phyloP scores from a whole-genome alignment of 2,888 invertebrate species.

The Xanthia icteritia region DNA sequence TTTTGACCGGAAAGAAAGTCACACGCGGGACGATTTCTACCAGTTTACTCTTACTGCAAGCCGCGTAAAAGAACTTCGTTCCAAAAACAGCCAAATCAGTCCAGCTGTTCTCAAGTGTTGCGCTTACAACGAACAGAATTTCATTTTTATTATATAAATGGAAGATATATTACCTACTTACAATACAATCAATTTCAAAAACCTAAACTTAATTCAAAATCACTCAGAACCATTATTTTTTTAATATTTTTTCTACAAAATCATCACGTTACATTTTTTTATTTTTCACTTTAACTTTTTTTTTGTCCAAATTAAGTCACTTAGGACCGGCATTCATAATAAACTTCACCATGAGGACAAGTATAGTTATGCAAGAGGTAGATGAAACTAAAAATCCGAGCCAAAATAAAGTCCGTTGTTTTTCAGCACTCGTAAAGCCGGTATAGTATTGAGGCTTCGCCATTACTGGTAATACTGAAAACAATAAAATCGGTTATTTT shows the following conservation, averaged over 20 bases:
- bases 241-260: conserved; percentile 8
- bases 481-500: conserved; percentile 7
- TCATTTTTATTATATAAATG: no score
- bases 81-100: background rate
- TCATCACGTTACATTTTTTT: conserved; percentile 2
- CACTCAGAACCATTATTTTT: background rate
- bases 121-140: background rate
- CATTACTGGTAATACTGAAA: conserved; percentile 35
- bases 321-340: conserved; percentile 28
- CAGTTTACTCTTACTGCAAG: no score
- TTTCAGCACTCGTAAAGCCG: conserved; percentile 21
- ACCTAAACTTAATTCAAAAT: conserved; percentile 1
- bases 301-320: conserved; percentile 20
- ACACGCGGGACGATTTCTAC: no score
- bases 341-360: conserved; percentile 32
- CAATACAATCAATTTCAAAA: background rate
- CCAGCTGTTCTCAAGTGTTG: background rate
- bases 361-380: conserved; percentile 18
- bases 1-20: no score
- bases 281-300: conserved; percentile 17
- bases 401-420: conserved; percentile 13
- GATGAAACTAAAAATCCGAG: conserved; percentile 26
- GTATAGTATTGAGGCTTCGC: conserved; percentile 29
- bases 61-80: no score
- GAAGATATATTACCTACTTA: background rate